Percentiles rank a stretch among this genome's conserved stretches.
phyloP scores from a whole-genome alignment of 1,140 invertebrate species.

The Ridgeia piscesae region DNA sequence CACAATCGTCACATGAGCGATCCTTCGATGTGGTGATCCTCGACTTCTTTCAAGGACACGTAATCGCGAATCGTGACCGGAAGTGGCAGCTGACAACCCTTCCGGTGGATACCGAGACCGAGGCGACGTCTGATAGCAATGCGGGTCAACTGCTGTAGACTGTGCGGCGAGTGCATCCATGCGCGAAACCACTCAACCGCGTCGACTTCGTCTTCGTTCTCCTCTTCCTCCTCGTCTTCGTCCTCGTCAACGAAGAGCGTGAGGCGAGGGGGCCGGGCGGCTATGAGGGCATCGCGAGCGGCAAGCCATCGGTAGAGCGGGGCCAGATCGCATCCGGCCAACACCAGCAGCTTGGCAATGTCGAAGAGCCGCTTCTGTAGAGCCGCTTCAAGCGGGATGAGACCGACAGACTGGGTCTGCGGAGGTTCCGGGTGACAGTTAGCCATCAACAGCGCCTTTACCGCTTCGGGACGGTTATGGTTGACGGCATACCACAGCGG shows the following conservation, averaged over 20 bases:
- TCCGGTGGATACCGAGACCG: neutral
- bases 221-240: neutral
- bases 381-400: slow-evolving; percentile 20
- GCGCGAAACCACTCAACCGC: slow-evolving; percentile 19
- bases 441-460: slow-evolving; percentile 40
- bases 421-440: slow-evolving; percentile 40
- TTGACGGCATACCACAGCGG: slow-evolving; percentile 47
- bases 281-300: neutral
- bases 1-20: neutral
- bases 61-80: slow-evolving; percentile 18
- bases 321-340: slow-evolving; percentile 23
- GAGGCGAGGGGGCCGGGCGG: neutral
- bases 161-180: slow-evolving; percentile 20
- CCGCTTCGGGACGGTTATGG: slow-evolving; percentile 38
- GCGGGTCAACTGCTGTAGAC: slow-evolving; percentile 18
- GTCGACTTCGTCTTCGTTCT: neutral
- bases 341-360: slow-evolving; percentile 28
- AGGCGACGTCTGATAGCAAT: slow-evolving; percentile 15
- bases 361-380: slow-evolving; percentile 17
- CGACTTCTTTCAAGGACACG: slow-evolving; percentile 21
- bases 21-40: slow-evolving; percentile 24
- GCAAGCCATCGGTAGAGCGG: slow-evolving; percentile 20
- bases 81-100: neutral
- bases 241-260: slow-evolving; percentile 6
- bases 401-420: neutral